phyloP scores from a whole-genome alignment of 1,140 invertebrate species.

The Anthonomus grandis region DNA sequence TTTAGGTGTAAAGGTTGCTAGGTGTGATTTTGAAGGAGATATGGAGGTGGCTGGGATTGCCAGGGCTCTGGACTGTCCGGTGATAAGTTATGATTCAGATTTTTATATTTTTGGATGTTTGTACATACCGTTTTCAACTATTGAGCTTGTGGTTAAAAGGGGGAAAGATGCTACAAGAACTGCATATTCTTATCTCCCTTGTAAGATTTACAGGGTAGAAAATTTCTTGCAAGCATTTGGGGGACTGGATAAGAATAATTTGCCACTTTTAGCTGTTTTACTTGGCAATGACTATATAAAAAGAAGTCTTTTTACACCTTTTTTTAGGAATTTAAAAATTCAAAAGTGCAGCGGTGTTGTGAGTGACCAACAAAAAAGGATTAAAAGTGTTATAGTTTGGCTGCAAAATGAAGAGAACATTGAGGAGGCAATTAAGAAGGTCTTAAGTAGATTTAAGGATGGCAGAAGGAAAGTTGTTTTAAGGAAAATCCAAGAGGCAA shows the following conservation, averaged over 20 bases:
- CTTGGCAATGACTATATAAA: conserved; percentile 87
- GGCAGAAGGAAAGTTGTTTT: conserved; percentile 53
- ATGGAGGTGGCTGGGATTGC: conserved; percentile 76
- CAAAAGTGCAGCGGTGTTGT: conserved; percentile 56
- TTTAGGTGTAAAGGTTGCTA: conserved; percentile 61
- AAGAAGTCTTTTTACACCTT: conserved; percentile 62
- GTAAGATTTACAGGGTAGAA: conserved; percentile 70
- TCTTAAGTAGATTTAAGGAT: conserved; percentile 59
- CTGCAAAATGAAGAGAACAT: conserved; percentile 62
- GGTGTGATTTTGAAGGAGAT: conserved; percentile 85
- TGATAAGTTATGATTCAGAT: conserved; percentile 87
- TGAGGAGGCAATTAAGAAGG: conserved; percentile 64
- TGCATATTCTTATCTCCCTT: conserved; percentile 53
- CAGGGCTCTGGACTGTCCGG: conserved; percentile 71
- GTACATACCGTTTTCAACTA: conserved; percentile 74
- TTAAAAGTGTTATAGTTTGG: conserved; percentile 71
- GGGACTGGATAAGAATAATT: conserved; percentile 59
- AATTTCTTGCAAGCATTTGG: conserved; percentile 63
- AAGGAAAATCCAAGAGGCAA: conserved; percentile 57
- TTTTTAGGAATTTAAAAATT: conserved; percentile 65
- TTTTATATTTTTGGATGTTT: conserved; percentile 82
- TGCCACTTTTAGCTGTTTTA: conserved; percentile 77
- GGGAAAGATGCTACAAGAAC: conserved; percentile 15
- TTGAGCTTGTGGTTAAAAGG: conserved; percentile 39
- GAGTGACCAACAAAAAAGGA: conserved; percentile 59